Evolutionary conservation across 2,888 invertebrate species (phyloP).

Genomic region (Diarsia mendica): DNA sequence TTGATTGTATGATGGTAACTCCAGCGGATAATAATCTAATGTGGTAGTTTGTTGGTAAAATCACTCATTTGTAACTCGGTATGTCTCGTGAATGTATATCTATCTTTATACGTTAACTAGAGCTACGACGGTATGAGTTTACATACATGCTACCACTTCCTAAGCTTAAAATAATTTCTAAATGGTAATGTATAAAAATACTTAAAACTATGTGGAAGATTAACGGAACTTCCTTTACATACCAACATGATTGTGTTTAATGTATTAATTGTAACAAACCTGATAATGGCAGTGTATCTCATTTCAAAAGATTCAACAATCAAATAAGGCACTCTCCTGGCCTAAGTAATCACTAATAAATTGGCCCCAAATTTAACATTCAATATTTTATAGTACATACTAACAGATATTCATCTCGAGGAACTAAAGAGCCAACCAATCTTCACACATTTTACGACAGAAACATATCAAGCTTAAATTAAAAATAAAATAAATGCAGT

Average conservation of each 20-base stretch:
- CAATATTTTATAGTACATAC: conserved; percentile 67
- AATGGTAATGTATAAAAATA: conserved; percentile 89
- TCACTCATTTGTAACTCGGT: conserved; percentile 71
- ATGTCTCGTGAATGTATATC: conserved; percentile 33
- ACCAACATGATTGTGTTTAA: conserved; percentile 76
- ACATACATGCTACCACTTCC: conserved; percentile 75
- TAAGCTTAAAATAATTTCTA: conserved; percentile 85
- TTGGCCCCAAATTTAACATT: conserved; percentile 82
- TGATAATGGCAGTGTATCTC: conserved; percentile 80
- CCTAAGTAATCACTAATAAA: conserved; percentile 72
- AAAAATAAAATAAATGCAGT: conserved; percentile 89
- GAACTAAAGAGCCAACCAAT: conserved; percentile 80
- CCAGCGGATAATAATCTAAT: conserved; percentile 83
- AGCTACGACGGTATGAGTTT: conserved; percentile 69
- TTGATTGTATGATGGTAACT: conserved; percentile 90
- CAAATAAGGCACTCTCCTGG: conserved; percentile 84
- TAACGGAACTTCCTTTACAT: conserved; percentile 77
- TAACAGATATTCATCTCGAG: conserved; percentile 77
- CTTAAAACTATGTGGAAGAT: conserved; percentile 88
- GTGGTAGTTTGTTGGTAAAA: conserved; percentile 77
- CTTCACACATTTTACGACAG: conserved; percentile 77
- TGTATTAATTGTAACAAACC: conserved; percentile 67
- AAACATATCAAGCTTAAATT: conserved; percentile 78
- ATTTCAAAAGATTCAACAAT: conserved; percentile 75
- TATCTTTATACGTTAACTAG: conserved; percentile 27